phyloP scores from a whole-genome alignment of 2,797 vertebrate genomes.

The Tragelaphus eurycerus region DNA sequence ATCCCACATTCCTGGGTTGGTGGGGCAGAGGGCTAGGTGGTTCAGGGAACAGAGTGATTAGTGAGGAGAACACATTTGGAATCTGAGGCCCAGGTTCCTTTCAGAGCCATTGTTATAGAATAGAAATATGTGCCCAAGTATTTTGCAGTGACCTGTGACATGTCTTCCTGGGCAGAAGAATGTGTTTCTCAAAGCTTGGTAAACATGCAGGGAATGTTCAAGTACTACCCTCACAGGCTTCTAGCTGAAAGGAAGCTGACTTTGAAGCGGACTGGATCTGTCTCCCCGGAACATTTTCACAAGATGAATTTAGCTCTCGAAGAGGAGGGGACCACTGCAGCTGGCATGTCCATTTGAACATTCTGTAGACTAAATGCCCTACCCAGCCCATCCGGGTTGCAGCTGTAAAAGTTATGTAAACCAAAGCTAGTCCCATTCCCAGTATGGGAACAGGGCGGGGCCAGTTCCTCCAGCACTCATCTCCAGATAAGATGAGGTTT shows the following conservation, averaged over 20 bases:
- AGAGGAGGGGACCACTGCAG: not conserved
- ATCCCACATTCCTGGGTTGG: not conserved
- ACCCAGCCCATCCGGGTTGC: not conserved
- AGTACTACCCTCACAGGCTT: not conserved
- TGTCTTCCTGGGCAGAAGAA: slow-evolving; percentile 33
- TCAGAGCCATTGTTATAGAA: not conserved
- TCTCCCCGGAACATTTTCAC: slow-evolving; percentile 10
- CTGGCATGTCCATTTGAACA: slow-evolving; percentile 15
- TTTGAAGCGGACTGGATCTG: slow-evolving; percentile 45
- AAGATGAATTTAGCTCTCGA: slow-evolving; percentile 39
- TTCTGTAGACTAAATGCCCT: not conserved
- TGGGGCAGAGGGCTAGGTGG: not conserved
- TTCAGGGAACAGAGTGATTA: not conserved
- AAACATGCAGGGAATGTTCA: slow-evolving; percentile 40
- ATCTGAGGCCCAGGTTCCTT: not conserved
- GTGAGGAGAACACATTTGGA: not conserved
- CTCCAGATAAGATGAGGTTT: not conserved
- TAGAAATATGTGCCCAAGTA: not conserved
- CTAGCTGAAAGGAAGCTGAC: not conserved
- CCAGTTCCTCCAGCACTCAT: not conserved
- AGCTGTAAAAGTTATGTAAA: slow-evolving; percentile 48
- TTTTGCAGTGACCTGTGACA: slow-evolving; percentile 8
- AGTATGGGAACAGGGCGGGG: not conserved
- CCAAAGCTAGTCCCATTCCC: not conserved
- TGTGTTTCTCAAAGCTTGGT: slow-evolving; percentile 13